Conservation (phyloP, 1,140 invertebrate species). For the Megalonaias nervosa region DNA sequence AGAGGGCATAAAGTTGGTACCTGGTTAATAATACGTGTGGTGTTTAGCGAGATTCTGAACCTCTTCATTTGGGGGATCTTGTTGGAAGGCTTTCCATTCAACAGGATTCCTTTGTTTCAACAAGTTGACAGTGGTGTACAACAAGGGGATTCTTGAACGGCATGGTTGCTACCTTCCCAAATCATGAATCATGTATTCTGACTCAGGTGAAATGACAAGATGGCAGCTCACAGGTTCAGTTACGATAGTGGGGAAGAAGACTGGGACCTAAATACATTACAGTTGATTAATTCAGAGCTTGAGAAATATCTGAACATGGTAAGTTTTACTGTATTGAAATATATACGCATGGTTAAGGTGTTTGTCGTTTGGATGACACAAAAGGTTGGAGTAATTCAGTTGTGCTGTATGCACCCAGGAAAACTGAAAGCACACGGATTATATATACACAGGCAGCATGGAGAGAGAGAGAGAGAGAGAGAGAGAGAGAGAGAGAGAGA, state of each 20-base stretch:
- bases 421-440: background rate
- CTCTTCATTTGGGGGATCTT: too few species aligned
- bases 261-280: conserved; percentile 55
- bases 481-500: too few species aligned
- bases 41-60: too few species aligned
- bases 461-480: background rate
- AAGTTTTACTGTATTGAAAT: conserved; percentile 25
- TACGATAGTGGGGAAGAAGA: conserved; percentile 60
- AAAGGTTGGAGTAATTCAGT: background rate
- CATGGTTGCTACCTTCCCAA: too few species aligned
- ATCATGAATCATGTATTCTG: conserved; percentile 35
- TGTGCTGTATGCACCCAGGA: background rate
- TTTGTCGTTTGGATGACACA: too few species aligned
- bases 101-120: too few species aligned
- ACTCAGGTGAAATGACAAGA: conserved; percentile 20
- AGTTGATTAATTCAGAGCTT: conserved; percentile 55
- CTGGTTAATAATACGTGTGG: too few species aligned
- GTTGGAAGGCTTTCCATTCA: too few species aligned
- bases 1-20: too few species aligned
- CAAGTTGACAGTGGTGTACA: too few species aligned
- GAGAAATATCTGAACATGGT: conserved; percentile 61
- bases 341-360: too few species aligned
- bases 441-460: background rate
- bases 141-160: too few species aligned
- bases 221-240: conserved; percentile 42